A percentile compares a stretch with the other conserved stretches of the same genome.
Conservation (phyloP, 1,140 invertebrate species). For the Calliopsis andreniformis region DNA sequence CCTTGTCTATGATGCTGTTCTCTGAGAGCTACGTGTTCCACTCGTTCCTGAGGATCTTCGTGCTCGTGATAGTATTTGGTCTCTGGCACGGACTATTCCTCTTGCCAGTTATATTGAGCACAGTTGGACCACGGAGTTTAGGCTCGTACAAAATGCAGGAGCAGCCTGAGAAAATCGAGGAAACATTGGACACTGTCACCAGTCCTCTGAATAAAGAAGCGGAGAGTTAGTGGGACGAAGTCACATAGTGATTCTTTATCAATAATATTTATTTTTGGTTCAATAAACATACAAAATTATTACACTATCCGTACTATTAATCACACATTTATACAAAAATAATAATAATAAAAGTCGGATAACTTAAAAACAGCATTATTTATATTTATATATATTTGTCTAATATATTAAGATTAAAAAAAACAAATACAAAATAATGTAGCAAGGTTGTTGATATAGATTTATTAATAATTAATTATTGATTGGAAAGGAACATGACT, state of each 20-base stretch:
- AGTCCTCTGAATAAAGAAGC: slow-evolving; percentile 59
- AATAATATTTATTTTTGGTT: slow-evolving; percentile 83
- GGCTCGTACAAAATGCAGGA: not conserved
- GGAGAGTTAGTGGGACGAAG: slow-evolving; percentile 35
- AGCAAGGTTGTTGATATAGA: slow-evolving; percentile 68
- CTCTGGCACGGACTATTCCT: slow-evolving; percentile 89
- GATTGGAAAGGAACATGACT: slow-evolving; percentile 77
- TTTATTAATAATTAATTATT: slow-evolving; percentile 68
- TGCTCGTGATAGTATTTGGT: slow-evolving; percentile 89
- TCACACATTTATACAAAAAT: slow-evolving; percentile 82
- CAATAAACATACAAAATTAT: slow-evolving; percentile 82
- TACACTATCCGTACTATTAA: slow-evolving; percentile 81
- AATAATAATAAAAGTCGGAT: slow-evolving; percentile 71
- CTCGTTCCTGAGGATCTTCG: slow-evolving; percentile 91
- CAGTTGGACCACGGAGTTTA: slow-evolving; percentile 84
- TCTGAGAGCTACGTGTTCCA: slow-evolving; percentile 91
- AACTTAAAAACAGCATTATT: slow-evolving; percentile 75
- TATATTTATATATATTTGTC: slow-evolving; percentile 72
- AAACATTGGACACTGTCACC: slow-evolving; percentile 10
- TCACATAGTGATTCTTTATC: slow-evolving; percentile 71
- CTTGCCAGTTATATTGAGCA: slow-evolving; percentile 88
- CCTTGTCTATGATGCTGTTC: slow-evolving; percentile 87
- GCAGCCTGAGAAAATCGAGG: slow-evolving; percentile 14
- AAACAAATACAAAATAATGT: slow-evolving; percentile 79
- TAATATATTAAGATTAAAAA: slow-evolving; percentile 75